Base-by-base conservation (phyloP, 1,140 invertebrate species). In the Bathynomus jamesi region DNA sequence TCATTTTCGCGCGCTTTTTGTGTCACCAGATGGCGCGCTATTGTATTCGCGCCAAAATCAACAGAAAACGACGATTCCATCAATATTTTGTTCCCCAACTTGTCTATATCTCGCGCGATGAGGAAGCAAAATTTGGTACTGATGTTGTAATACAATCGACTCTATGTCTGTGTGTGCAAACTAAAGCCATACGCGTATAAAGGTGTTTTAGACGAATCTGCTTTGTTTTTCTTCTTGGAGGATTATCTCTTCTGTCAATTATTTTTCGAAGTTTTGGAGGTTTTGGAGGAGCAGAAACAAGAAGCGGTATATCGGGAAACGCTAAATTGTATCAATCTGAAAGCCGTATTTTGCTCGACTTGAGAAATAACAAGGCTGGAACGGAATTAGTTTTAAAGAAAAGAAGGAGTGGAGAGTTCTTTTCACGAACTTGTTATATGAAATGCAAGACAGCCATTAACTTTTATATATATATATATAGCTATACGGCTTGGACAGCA, bases 1-100 rank as follows among this genome's bases (percentile, higher is more conserved):
- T 74, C 73, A 74, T 74, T 74, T 74, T 74, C 65, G 73, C 73
- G 73, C 69, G 73, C 73, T 74, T 74, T 74, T 74, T 74, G 73
- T 74, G 73, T 68, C 73, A 71, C 69, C 69, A 74, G 73, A 74
- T 74, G 73, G 66, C 73, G 65, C 32, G 61, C 73, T 63, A 71
- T 74, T 74, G 73, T 74, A 65, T 70, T 71, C 65, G 65, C 61
- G 73, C 73, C 73, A 74, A 74, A 71, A 74, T 74, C 73, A 74
- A 74, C 73, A 74, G 69, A 74, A 69, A 69, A 71, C 67, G 69
- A 71, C 69, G 69, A 71, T 74, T 74, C 73, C 67, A 74, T 74
- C 73, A 74, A 74, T 74, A 74, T 74, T 74, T 74, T 74, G 63
- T 74, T 64, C 72, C 32, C 64, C 64, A 62, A 74, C 53, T 70